These are phyloP conservation scores for Callopanchax toddi DNA, from an alignment of 2,113 vertebrate species.

Conservation along the genomic window DNA sequence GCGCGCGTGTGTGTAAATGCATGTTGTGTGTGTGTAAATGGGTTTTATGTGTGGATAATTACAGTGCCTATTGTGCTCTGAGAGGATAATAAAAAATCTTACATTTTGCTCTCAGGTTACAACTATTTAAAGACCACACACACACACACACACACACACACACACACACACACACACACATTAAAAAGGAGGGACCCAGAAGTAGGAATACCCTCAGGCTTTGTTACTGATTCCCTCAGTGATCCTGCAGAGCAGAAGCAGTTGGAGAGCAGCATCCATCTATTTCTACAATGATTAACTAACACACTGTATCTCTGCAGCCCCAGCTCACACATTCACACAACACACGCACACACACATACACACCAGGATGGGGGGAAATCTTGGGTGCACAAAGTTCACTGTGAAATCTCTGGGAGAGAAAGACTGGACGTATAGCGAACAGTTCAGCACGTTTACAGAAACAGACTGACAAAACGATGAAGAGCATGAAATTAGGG, in stretches of 20 bases:
- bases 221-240: slow-evolving; percentile 64
- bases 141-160: slow-evolving; percentile 24
- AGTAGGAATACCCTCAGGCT: slow-evolving; percentile 51
- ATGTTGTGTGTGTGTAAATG: background rate
- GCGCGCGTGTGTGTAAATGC: background rate
- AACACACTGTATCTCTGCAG: slow-evolving; percentile 58
- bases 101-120: slow-evolving; percentile 45
- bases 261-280: slow-evolving; percentile 59
- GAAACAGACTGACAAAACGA: slow-evolving; percentile 18
- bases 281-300: slow-evolving; percentile 72
- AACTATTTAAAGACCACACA: slow-evolving; percentile 58
- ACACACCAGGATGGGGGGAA: slow-evolving; percentile 31
- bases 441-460: slow-evolving; percentile 6
- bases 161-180: slow-evolving; percentile 3
- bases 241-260: slow-evolving; percentile 58
- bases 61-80: background rate
- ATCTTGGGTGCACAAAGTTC: slow-evolving; percentile 14
- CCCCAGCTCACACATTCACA: slow-evolving; percentile 27
- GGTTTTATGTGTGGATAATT: slow-evolving; percentile 9
- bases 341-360: background rate
- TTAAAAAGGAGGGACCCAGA: slow-evolving; percentile 36
- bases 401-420: slow-evolving; percentile 31
- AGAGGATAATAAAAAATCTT: slow-evolving; percentile 39
- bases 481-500: slow-evolving; percentile 26
- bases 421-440: slow-evolving; percentile 27